Evolutionary conservation across 2,113 vertebrate species (phyloP).

Genomic region (Cavia porcellus): DNA sequence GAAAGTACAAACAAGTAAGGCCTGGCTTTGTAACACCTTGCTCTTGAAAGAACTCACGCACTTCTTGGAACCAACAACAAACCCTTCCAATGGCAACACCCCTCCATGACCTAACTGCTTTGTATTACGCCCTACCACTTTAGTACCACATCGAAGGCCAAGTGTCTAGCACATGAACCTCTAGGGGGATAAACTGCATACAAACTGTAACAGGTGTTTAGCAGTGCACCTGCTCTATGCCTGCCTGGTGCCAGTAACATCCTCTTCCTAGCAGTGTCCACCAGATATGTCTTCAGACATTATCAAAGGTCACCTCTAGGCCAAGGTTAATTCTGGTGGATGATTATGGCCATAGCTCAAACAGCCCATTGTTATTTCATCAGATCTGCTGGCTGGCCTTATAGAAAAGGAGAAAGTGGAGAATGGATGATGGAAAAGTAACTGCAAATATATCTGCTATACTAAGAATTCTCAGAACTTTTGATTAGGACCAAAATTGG

Average conservation of each 20-base stretch:
- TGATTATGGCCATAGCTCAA: neutral
- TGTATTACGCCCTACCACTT: neutral
- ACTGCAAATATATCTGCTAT: neutral
- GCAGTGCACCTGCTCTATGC: neutral
- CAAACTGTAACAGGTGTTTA: neutral
- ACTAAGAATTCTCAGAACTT: neutral
- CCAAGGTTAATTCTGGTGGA: neutral
- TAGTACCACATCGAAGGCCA: neutral
- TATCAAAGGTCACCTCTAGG: neutral
- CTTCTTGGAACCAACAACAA: neutral
- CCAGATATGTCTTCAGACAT: neutral
- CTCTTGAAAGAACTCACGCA: neutral
- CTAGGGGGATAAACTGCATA: neutral
- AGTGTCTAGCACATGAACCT: neutral
- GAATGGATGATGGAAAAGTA: neutral
- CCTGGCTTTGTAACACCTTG: neutral
- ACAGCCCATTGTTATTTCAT: neutral
- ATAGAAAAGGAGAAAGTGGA: neutral
- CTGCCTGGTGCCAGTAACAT: neutral
- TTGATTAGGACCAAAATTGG: neutral
- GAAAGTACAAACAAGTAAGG: neutral
- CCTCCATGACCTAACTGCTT: neutral
- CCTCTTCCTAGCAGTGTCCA: neutral
- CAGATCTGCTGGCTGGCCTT: neutral
- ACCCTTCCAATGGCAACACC: neutral